Evolutionary conservation across 2,113 vertebrate genomes (phyloP), one percentile per base, ranked within the genome.

Genomic region (Ciconia boyciana): DNA sequence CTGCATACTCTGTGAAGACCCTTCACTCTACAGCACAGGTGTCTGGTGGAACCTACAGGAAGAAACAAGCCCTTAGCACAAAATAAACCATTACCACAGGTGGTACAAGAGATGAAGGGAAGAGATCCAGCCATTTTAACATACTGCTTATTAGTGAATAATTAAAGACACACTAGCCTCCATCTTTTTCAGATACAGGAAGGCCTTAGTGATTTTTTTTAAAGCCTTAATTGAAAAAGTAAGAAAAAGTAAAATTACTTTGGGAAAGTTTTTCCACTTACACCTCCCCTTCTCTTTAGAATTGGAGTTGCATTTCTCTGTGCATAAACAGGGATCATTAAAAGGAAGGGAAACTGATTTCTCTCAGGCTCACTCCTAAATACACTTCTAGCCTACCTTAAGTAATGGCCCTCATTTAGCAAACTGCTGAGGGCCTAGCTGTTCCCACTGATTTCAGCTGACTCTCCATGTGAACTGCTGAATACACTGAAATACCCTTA

Each of bases 391-490:
- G 85, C 55, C 58, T 93, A 34, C 75, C 82, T 94, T 90, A 96
- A 95, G 80, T 94, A 93, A 94, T 88, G 88, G 71, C 79, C 46
- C 64, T 95, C 85, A 94, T 94, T 96, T 93, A 85, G 87, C 64
- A 43, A 92, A 95, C 11, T 88, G 79, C 92, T 87, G 78, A 97
- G 93, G 65, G 58, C 52, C 69, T 89, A 39, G 51, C 60, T 69
- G 60, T 48, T 96, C 44, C 78, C 87, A 48, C 39, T 11, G 58
- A 72, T 87, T 93, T 65, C 92, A 87, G 66, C 93, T 93, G 87
- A 91, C 49, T 93, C 58, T 66, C 77, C 57, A 13, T 5, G 22
- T 28, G 75, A 94, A 62, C 68, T 66, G 76, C 93, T 95, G 76
- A 94, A 75, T 4, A 15, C 51, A 15, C 51, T 20, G 39, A 64